phyloP scores from a whole-genome alignment of 37 sponge, comb jelly and placozoan genomes.

The Beroe forskalii region DNA sequence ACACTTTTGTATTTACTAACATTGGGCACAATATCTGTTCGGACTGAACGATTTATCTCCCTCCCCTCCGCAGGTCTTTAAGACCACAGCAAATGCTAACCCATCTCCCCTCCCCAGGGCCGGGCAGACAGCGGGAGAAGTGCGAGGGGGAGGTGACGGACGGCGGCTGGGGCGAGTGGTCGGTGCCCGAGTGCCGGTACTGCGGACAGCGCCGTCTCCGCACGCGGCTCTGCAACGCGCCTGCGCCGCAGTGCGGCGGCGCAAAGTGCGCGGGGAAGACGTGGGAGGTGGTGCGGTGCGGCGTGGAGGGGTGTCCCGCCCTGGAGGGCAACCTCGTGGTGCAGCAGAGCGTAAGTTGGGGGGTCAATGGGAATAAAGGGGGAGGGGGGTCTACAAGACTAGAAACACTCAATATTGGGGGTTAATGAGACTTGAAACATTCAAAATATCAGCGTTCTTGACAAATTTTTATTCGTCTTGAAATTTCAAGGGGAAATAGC shows the following conservation, averaged over 20 bases:
- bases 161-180: slow-evolving; percentile 32
- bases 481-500: no score
- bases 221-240: background rate
- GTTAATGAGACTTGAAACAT: no score
- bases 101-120: background rate
- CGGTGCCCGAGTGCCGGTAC: background rate
- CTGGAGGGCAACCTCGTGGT: slow-evolving; percentile 10
- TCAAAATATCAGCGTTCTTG: no score
- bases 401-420: no score
- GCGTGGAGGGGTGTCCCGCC: background rate
- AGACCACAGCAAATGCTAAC: no score
- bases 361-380: no score
- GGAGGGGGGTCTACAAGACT: no score
- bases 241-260: background rate
- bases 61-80: no score
- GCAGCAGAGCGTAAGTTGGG: background rate
- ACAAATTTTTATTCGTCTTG: no score
- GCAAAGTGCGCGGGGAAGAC: background rate
- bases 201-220: slow-evolving; percentile 5
- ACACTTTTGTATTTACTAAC: no score
- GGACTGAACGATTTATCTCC: no score
- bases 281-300: slow-evolving; percentile 8
- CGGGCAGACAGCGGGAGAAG: background rate
- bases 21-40: no score
- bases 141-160: background rate